Conservation (phyloP, 2,888 invertebrate species). For the Cephus rjabovi region DNA sequence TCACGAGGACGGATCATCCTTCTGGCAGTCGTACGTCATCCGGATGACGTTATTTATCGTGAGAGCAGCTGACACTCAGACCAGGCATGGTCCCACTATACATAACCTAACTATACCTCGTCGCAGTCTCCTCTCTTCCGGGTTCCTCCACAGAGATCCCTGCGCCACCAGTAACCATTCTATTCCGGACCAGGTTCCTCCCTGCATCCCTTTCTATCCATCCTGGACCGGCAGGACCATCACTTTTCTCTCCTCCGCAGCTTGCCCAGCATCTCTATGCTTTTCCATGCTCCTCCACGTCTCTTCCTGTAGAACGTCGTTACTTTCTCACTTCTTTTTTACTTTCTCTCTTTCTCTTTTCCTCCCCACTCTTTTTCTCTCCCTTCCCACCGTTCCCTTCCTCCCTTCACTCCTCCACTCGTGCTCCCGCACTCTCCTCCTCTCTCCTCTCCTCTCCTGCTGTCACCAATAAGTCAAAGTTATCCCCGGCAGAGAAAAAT, state of each 20-base stretch:
- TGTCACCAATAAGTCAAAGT: conserved; percentile 67
- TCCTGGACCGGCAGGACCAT: conserved; percentile 31
- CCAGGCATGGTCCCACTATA: conserved; percentile 24
- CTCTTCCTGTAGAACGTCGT: conserved; percentile 14
- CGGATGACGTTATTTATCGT: conserved; percentile 57
- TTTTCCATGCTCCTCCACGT: not conserved
- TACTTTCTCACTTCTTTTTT: conserved; percentile 28
- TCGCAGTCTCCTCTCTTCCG: conserved; percentile 13
- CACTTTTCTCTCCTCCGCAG: too few species aligned
- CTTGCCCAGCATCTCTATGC: too few species aligned
- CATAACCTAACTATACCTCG: conserved; percentile 24
- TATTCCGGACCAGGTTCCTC: conserved; percentile 27
- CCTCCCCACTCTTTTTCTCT: conserved; percentile 32
- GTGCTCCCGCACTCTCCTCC: conserved; percentile 20
- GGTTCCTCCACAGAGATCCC: conserved; percentile 12
- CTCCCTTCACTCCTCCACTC: conserved; percentile 3
- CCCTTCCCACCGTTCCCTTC: conserved; percentile 22
- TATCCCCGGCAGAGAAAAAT: conserved; percentile 66
- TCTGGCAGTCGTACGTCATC: conserved; percentile 56
- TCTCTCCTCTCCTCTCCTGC: conserved; percentile 40
- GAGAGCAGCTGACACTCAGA: conserved; percentile 61
- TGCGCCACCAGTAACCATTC: conserved; percentile 16
- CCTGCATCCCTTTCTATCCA: conserved; percentile 46
- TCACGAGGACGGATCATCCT: conserved; percentile 50
- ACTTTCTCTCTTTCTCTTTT: conserved; percentile 17